Base-by-base conservation (phyloP, 2,888 invertebrate species). In the Drosophila meridiana region DNA sequence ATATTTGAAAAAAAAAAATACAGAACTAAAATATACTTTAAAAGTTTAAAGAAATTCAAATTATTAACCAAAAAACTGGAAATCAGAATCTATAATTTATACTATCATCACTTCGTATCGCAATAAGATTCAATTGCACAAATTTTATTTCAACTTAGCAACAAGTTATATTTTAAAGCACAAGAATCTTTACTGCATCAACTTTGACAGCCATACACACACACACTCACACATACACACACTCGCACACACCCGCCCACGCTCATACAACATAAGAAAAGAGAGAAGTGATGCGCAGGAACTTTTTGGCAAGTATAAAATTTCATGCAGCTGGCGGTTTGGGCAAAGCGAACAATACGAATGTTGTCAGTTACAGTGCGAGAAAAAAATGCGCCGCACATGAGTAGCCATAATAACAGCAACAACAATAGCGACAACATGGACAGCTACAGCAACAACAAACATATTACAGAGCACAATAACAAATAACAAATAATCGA, bases 401-500 rank as follows among this genome's bases (percentile, higher is more conserved):
- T 53, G 64, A 59, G 47, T 42, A 9, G 26, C 32, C 59, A 40
- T 55, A 43, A 34, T n/a, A 20, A 9, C 14, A 59, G 14, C 30
- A 4, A 13, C 14, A 40, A 14, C 6, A 57, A 53, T 61, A 74
- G 32, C 30, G 47, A 45, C 20, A 30, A 34, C 14, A 52, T n/a
- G 32, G 32, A 52, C 43, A 52, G 56, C 42, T 9, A 32, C 34
- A 53, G 48, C 63, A 74, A 43, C 40, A 45, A 26, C 43, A 43
- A 9, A 43, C 9, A 45, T 26, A 65, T 69, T 42, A 67, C 64
- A 73, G 77, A 61, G 56, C 65, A 81, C 65, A 66, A 68, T 67
- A 67, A 76, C 73, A 83, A 85, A 73, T 67, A 79, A 65, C 84
- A 79, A 82, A 82, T 85, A 87, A 85, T 85, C 76, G 74, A 82